A percentile compares a stretch with the other conserved stretches of the same genome.
Conservation (phyloP, 2,113 vertebrate species). For the Donacobius atricapilla region DNA sequence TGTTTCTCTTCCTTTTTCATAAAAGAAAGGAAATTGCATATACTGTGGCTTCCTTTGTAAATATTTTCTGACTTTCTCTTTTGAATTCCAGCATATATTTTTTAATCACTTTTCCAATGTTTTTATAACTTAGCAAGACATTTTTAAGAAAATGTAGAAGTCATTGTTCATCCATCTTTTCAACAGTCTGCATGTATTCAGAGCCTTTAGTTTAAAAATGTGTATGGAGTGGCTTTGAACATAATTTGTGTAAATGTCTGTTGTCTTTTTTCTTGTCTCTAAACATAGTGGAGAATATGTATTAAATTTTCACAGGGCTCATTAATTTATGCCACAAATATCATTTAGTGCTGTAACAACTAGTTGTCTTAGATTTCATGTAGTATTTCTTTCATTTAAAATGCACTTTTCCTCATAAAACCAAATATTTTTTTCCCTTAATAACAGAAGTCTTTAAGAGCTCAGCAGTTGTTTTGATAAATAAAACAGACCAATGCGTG, state of each 20-base stretch:
- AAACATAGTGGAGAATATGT: neutral
- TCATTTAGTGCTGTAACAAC: neutral
- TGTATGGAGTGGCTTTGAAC: neutral
- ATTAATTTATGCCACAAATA: neutral
- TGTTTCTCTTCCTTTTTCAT: neutral
- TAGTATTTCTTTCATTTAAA: neutral
- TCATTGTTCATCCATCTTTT: neutral
- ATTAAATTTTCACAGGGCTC: neutral
- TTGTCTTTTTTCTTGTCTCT: neutral
- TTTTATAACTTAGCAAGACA: neutral
- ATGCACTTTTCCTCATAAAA: neutral
- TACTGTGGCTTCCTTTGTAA: neutral
- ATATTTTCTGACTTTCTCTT: neutral
- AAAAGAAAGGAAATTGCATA: neutral
- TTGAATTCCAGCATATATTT: neutral
- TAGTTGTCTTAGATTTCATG: neutral
- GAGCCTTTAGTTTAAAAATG: neutral
- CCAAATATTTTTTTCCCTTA: neutral
- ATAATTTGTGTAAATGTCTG: neutral
- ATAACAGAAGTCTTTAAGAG: neutral
- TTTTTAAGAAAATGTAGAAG: neutral
- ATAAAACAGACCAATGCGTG: neutral
- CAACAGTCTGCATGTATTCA: neutral
- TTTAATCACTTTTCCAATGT: neutral
- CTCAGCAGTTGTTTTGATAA: neutral